Base-by-base conservation (phyloP, 2,888 invertebrate species). In the Heliconius ismenius region DNA sequence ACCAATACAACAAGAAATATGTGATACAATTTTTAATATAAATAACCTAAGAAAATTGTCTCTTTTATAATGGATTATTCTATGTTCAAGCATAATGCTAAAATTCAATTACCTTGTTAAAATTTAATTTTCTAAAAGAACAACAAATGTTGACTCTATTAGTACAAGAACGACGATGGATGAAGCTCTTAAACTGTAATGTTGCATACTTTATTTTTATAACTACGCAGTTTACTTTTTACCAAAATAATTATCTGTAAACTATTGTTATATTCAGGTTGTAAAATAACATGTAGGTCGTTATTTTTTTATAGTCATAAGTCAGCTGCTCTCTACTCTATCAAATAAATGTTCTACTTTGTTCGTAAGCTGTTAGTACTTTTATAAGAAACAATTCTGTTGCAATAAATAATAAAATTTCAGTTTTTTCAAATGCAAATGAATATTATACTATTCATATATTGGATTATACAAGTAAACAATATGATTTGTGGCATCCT, bases 231-330 rank as follows among this genome's bases (percentile, higher is more conserved):
- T 87, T 85, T 85, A 84, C 86, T 89, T 90, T 88, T 87, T 88
- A 86, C 82, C 82, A 81, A 73, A 78, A 65, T 60, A 60, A 74
- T 80, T 82, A 82, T 83, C 84, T 82, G 83, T 83, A 83, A 83
- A 82, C 83, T 85, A 87, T 87, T 86, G 86, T 86, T 84, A n/a
- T 87, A 83, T 85, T 87, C 86, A 87, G 86, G 87, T 86, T 10
- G 86, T 87, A 86, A 89, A 88, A 87, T 88, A 84, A 86, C 85
- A 85, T 85, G 84, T 83, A 83, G 83, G 86, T 89, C 86, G 88
- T 90, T 87, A 88, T 84, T 84, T 85, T 81, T 85, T 86, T 86
- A 86, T 85, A 82, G 83, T 80, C 84, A 86, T 89, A 88, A 89
- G 89, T 89, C 88, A 87, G 77, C 82, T 79, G 79, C 24, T 69